Evolutionary conservation across 2,113 vertebrate genomes (phyloP), one percentile per base, ranked within the genome.

Genomic region (Microcebus jonahi): DNA sequence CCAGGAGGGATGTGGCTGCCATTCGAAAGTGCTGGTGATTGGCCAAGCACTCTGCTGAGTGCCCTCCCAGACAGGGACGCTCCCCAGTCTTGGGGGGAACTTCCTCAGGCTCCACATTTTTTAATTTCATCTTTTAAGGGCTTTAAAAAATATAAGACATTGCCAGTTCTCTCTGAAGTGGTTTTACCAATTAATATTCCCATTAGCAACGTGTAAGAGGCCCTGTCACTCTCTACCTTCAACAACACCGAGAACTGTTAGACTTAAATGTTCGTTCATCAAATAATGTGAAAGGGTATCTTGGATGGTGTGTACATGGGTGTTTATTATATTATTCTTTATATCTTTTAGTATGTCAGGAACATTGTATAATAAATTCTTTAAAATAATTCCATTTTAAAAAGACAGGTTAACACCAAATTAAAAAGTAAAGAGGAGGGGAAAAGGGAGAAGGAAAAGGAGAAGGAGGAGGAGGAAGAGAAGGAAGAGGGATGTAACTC

Each of bases 331-430:
- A 59, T 59, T 86, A 59, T 42, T 63, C 23, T 67, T 36, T 23
- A 48, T 42, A 6, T 20, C 34, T 95, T 65, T 55, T 27, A 39
- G 79, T 5, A 20, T 39, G 70, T 84, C 79, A 91, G 83, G 83
- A 96, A 87, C 5, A 53, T 4, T 53, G 20, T 48, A 31, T 21
- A 55, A 88, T 42, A 88, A 50, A 55, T 34, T 42, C 31, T 91
- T 90, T 68, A 42, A 90, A 85, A 75, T 53, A 83, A 96, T 36
- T 71, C 42, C 59, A 27, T 53, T 65, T 94, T 77, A 50, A 68
- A 87, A 86, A 65, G 23, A 55, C 53, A 89, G 42, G 2, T 76
- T 50, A 42, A 65, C 17, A 84, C 12, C 21, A 25, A 34, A 8
- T 31, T 68, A 34, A 76, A 14, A 45, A 39, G 23, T 9, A 34